Evolutionary conservation across 1,140 invertebrate genomes (phyloP), one percentile per base, ranked within the genome.

Genomic region (Cephus cinctus): DNA sequence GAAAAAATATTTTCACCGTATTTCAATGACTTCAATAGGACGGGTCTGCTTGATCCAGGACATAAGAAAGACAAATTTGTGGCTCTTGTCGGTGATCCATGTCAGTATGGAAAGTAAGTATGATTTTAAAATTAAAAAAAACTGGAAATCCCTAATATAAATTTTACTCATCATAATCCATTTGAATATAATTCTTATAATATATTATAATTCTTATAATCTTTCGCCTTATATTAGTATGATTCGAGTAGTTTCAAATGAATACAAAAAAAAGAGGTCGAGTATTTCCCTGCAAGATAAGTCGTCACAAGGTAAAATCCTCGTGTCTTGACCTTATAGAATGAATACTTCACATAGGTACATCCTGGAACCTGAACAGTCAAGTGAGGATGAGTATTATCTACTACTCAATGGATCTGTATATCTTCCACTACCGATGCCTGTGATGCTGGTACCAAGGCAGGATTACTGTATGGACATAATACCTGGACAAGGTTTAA

Each of bases 321-420:
- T n/a, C n/a, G n/a, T n/a, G n/a, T n/a, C n/a, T n/a, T n/a, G n/a
- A n/a, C n/a, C n/a, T n/a, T n/a, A n/a, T n/a, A n/a, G n/a, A n/a
- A n/a, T n/a, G n/a, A n/a, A n/a, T n/a, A n/a, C n/a, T n/a, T n/a
- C n/a, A n/a, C n/a, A 20, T 23, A 78, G 82, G 49, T 83, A 81
- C 54, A 74, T 78, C 57, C 49, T 85, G 30, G 63, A 79, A 31
- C 81, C 82, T 1, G 61, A 77, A 5, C 54, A 71, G 43, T 57
- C 64, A n/a, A 72, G 56, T 39, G 59, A 70, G 39, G 82, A 84
- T 50, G 76, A 78, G 32, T 80, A 81, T 59, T 78, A 81, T 55
- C 71, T 84, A 32, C 56, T 84, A 44, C 61, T 70, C 15, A 84
- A 85, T 54, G 83, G 83, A 22, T 80, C 81, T 1, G 65, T 85